Percentiles rank a stretch among this genome's conserved stretches.
phyloP scores from a whole-genome alignment of 2,797 vertebrate genomes.

The Phataginus tricuspis region DNA sequence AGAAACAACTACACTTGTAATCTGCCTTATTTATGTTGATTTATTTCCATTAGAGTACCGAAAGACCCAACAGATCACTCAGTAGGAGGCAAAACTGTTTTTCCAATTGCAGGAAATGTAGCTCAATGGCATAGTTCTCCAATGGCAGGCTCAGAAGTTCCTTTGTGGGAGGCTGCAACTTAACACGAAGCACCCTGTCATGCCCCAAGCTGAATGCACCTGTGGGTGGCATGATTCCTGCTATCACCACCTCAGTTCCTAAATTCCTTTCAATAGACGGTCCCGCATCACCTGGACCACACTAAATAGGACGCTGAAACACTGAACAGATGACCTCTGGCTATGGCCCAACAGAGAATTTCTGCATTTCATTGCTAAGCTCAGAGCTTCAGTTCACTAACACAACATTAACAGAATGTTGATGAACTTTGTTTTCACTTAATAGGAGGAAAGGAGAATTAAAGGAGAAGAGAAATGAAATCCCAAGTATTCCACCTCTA shows the following conservation, averaged over 20 bases:
- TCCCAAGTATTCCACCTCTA: background rate
- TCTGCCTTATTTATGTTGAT: constrained; percentile 25
- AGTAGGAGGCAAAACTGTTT: background rate
- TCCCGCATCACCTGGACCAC: background rate
- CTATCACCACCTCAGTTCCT: background rate
- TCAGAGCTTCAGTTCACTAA: background rate
- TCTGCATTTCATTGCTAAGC: background rate
- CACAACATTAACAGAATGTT: background rate
- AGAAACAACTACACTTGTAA: background rate
- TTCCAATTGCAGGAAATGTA: constrained; percentile 22
- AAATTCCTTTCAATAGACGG: background rate
- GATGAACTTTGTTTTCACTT: constrained; percentile 6
- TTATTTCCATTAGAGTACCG: constrained; percentile 31
- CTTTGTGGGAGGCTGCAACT: background rate
- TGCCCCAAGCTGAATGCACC: background rate
- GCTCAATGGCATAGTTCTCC: background rate
- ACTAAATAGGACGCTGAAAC: constrained; percentile 1
- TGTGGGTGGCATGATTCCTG: background rate
- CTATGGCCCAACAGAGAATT: background rate
- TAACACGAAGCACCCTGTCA: background rate
- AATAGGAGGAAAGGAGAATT: constrained; percentile 17
- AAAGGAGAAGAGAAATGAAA: constrained; percentile 11
- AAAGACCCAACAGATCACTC: background rate
- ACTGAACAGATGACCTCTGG: background rate
- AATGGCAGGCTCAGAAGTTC: background rate